Conservation (phyloP, 2,797 vertebrate species). For the Monodelphis domestica region DNA sequence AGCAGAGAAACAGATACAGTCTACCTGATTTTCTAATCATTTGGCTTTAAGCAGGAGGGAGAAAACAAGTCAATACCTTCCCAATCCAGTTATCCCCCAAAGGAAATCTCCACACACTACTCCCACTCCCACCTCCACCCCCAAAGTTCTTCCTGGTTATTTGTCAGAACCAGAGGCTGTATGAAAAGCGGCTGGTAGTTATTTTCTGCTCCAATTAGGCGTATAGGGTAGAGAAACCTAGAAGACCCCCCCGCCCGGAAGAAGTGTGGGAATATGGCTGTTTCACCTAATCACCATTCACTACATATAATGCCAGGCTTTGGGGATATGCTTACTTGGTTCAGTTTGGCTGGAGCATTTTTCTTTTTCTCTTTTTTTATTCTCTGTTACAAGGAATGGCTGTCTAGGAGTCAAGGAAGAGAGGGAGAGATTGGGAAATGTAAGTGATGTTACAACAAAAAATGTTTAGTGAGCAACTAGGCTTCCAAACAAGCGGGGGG, state of each 20-base stretch:
- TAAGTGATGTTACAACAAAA: neutral
- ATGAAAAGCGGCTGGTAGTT: neutral
- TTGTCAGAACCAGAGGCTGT: neutral
- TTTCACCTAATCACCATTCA: neutral
- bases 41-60: neutral
- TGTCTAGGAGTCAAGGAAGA: neutral
- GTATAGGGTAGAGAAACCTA: neutral
- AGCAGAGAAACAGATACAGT: constrained; percentile 20
- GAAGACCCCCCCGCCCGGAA: neutral
- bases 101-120: constrained; percentile 46
- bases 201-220: neutral
- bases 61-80: constrained; percentile 37
- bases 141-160: constrained; percentile 60
- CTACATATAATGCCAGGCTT: neutral
- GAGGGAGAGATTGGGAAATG: neutral
- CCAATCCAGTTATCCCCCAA: constrained; percentile 53
- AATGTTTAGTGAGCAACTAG: neutral
- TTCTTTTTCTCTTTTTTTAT: neutral
- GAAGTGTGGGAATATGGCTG: neutral
- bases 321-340: neutral
- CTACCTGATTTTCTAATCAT: constrained; percentile 48
- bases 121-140: constrained; percentile 10
- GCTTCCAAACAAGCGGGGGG: neutral
- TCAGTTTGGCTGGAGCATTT: neutral
- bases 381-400: neutral